Conservation (phyloP, 2,113 vertebrate species). For the Dryoscopus gambensis region DNA sequence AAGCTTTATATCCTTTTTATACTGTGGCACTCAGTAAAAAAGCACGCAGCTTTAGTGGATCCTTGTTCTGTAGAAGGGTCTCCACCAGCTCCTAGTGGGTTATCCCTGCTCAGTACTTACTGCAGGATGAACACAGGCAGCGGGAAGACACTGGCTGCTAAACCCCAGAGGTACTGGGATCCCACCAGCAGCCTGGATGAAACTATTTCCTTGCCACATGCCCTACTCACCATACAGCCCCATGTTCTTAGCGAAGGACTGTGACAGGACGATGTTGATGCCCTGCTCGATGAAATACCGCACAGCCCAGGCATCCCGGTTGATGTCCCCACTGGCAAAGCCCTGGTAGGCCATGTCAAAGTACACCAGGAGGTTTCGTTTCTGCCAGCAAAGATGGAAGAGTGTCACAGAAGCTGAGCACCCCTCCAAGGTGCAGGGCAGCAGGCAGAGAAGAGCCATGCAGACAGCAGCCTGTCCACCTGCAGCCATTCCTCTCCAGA, state of each 20-base stretch:
- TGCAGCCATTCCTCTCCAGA: background rate
- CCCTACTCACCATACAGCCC: constrained; percentile 90
- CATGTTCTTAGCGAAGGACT: constrained; percentile 99
- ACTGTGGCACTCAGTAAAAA: background rate
- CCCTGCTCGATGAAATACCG: constrained; percentile 94
- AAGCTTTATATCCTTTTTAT: background rate
- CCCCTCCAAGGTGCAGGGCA: background rate
- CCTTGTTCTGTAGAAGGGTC: background rate
- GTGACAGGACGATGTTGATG: constrained; percentile 86
- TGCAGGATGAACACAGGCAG: background rate
- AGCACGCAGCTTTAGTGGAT: background rate
- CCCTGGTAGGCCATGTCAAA: constrained; percentile 99
- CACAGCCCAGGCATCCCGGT: constrained; percentile 93
- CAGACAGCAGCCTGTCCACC: background rate
- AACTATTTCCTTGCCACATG: background rate
- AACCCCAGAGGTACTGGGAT: fast-evolving
- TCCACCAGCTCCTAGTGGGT: background rate
- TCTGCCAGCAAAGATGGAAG: constrained; percentile 69
- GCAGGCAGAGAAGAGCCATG: background rate
- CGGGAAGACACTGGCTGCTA: background rate
- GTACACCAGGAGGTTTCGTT: constrained; percentile 90
- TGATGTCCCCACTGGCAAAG: constrained; percentile 94
- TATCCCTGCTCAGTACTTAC: background rate
- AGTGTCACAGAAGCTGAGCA: background rate
- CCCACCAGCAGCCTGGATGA: background rate